Evolutionary conservation across 2,113 vertebrate genomes (phyloP), one percentile per base, ranked within the genome.

Genomic region (Pachycephala philippinensis): DNA sequence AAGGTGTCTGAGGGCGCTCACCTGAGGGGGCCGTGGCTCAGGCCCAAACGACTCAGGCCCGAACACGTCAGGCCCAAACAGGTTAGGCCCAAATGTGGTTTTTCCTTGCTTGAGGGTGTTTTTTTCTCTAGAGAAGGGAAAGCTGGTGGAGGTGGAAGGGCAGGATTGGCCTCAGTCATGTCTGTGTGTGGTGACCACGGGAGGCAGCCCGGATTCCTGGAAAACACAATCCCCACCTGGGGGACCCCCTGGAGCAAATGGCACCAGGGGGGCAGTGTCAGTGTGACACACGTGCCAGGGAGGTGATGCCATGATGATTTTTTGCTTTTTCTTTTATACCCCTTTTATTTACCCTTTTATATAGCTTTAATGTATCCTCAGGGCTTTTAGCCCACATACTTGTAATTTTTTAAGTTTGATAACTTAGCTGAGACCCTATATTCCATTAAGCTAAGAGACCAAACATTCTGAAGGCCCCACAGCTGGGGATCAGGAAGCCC

Each of bases 121-220:
- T 45, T 45, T 52, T 39, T 3, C 8, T n/a, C 44, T 30, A 16
- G 45, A 59, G 56, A 18, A 42, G 16, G 14, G 23, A 23, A n/a
- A 42, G 39, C 61, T 31, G 39, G 13, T 30, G 30, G 8, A 33
- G 40, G 53, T n/a, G 64, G 9, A 8, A 12, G 40, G 8, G 18
- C 1, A 2, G 42, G 54, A 13, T 27, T 63, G 22, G 37, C 6
- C 50, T 44, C 52, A 19, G 26, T 3, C 20, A 13, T 47, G 44
- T 30, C 54, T 30, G n/a, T 10, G 28, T 26, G 30, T 18, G 33
- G 15, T n/a, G 19, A 5, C 0, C 0, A 3, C 3, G 11, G 7
- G 14, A 26, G 24, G 33, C 28, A 27, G 33, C 45, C 40, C 7
- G 3, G 22, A 2, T 4, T 39, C 39, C 42, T 39, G 39, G 39